These are phyloP conservation scores for Channa striata DNA, from an alignment of 2,797 vertebrate genomes.

Conservation along the genomic window DNA sequence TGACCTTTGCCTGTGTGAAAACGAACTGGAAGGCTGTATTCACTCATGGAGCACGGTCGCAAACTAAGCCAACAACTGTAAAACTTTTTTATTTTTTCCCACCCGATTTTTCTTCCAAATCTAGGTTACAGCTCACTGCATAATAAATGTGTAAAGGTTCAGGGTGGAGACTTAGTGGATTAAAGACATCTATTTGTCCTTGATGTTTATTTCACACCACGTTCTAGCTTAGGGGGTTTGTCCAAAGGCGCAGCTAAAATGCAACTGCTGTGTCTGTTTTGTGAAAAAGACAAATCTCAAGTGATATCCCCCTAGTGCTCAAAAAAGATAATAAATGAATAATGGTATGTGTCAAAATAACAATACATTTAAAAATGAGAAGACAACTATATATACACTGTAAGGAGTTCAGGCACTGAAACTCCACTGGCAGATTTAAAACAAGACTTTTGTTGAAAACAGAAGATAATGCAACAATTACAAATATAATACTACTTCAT, in stretches of 20 bases:
- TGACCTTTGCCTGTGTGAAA: constrained; percentile 65
- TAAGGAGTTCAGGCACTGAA: background rate
- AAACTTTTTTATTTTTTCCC: constrained; percentile 13
- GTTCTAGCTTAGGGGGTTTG: constrained; percentile 27
- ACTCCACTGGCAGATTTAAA: background rate
- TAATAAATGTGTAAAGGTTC: constrained; percentile 49
- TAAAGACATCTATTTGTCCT: constrained; percentile 58
- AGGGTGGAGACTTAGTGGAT: constrained; percentile 49
- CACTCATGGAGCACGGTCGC: constrained; percentile 22
- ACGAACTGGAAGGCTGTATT: constrained; percentile 50
- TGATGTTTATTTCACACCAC: constrained; percentile 58
- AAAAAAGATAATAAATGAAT: background rate
- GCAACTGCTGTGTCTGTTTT: constrained; percentile 28
- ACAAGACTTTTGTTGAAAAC: no score
- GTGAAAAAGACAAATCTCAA: constrained; percentile 19
- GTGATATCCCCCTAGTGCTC: background rate
- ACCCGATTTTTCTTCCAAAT: constrained; percentile 25
- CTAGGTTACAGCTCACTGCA: constrained; percentile 49
- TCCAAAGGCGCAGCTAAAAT: constrained; percentile 48
- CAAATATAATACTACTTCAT: background rate
- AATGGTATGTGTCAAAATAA: background rate
- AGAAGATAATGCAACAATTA: background rate
- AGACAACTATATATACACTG: background rate
- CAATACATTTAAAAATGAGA: background rate
- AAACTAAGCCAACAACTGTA: constrained; percentile 38